Evolutionary conservation across 2,888 invertebrate genomes (phyloP).

Genomic region (Deladenus siricidicola): DNA sequence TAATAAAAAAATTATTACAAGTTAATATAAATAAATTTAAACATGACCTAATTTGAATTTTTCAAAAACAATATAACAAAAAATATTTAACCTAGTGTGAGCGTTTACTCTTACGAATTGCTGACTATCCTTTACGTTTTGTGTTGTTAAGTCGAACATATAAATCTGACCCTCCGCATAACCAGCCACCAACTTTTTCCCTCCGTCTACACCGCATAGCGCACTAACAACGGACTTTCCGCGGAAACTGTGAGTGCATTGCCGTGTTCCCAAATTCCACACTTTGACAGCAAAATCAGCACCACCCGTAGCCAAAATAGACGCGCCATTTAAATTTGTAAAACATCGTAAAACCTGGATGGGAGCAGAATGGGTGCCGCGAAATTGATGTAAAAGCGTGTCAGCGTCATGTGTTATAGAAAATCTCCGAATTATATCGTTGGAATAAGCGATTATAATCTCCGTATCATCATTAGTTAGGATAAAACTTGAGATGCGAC

Average conservation of each 20-base stretch:
- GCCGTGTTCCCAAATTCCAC: constrained; percentile 35
- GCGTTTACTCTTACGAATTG: not conserved
- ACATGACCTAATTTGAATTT: too few species aligned
- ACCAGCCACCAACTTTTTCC: constrained; percentile 34
- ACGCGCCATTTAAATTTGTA: not conserved
- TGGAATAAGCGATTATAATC: constrained; percentile 42
- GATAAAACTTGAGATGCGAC: constrained; percentile 36
- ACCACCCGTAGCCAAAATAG: constrained; percentile 19
- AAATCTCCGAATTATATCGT: constrained; percentile 28
- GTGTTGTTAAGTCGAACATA: constrained; percentile 29
- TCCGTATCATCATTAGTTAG: constrained; percentile 30
- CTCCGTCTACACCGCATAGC: constrained; percentile 29
- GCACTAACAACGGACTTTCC: constrained; percentile 36
- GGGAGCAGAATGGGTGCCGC: constrained; percentile 37
- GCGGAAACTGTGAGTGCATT: constrained; percentile 40
- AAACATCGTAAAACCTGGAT: constrained; percentile 29
- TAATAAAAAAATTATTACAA: too few species aligned
- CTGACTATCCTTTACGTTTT: not conserved
- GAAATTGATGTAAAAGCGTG: constrained; percentile 20
- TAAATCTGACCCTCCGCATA: constrained; percentile 38
- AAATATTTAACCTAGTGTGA: not conserved
- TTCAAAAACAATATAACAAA: not conserved
- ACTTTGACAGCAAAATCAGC: constrained; percentile 27
- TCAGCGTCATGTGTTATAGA: constrained; percentile 6
- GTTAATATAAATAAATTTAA: too few species aligned